These are phyloP conservation scores for Beroe forskalii DNA, from an alignment of 37 sponge, comb jelly and placozoan genomes.

Conservation along the genomic window DNA sequence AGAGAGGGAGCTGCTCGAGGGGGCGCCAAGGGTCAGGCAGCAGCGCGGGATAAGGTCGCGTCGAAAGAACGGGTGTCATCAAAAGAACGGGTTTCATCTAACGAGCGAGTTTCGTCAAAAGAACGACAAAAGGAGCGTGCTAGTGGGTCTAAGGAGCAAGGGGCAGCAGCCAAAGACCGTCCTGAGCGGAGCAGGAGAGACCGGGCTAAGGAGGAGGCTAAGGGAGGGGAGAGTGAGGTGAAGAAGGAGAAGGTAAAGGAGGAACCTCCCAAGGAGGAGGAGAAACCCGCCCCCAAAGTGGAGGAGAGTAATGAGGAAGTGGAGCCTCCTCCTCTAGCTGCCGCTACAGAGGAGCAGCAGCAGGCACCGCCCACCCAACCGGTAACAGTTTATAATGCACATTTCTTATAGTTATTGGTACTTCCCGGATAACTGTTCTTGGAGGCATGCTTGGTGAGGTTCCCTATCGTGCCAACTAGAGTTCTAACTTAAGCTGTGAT, in stretches of 20 bases:
- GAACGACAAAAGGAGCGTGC: background rate
- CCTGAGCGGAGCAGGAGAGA: constrained; percentile 23
- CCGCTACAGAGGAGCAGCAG: background rate
- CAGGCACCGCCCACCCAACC: too few relatives aligned
- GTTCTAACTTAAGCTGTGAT: too few relatives aligned
- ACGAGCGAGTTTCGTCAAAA: background rate
- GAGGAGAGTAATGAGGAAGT: background rate
- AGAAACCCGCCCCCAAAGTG: constrained; percentile 22
- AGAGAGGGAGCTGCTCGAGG: constrained; percentile 1
- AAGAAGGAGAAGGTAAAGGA: constrained; percentile 24
- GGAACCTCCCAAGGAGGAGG: background rate
- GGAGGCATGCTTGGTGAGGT: too few relatives aligned
- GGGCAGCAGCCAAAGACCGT: background rate
- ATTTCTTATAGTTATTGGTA: too few relatives aligned
- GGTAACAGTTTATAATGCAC: too few relatives aligned
- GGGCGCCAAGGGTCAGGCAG: background rate
- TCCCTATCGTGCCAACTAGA: too few relatives aligned
- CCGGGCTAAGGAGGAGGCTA: background rate
- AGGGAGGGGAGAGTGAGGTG: constrained; percentile 3
- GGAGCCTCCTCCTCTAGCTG: background rate
- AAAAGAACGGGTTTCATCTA: background rate
- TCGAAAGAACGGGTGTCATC: background rate
- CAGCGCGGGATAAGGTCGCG: background rate
- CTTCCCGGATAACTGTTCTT: too few relatives aligned
- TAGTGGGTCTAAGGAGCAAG: constrained; percentile 23